Percentiles rank a stretch among this genome's conserved stretches.
Conservation (phyloP, 2,113 vertebrate genomes). For the Cichladusa arquata region DNA sequence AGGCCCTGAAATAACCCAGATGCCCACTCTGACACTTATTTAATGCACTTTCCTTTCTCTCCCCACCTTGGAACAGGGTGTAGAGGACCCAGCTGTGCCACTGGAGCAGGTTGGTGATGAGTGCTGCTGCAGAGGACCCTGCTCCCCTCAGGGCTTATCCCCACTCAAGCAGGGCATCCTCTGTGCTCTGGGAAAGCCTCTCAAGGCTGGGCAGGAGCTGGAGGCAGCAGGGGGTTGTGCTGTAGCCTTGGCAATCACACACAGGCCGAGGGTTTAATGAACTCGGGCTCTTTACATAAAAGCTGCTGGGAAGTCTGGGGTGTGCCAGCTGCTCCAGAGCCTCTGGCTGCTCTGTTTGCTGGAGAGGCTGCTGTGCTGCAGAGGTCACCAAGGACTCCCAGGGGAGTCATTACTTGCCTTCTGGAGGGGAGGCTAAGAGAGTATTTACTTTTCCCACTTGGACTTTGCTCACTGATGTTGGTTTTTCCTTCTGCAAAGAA, state of each 20-base stretch:
- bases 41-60: background rate
- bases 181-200: background rate
- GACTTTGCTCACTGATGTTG: background rate
- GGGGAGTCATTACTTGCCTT: background rate
- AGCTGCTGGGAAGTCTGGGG: background rate
- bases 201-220: background rate
- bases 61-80: background rate
- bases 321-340: background rate
- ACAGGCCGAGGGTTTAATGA: background rate
- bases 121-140: background rate
- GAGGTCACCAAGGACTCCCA: background rate
- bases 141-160: background rate
- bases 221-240: background rate
- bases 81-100: background rate
- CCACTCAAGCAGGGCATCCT: accelerated
- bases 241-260: background rate
- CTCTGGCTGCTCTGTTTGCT: background rate
- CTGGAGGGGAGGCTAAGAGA: background rate
- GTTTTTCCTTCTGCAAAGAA: background rate
- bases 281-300: background rate
- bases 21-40: background rate
- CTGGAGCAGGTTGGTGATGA: accelerated
- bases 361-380: background rate
- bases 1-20: background rate
- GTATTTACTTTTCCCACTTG: background rate